Base-by-base conservation (phyloP, 2,113 vertebrate species). In the Pavo muticus region DNA sequence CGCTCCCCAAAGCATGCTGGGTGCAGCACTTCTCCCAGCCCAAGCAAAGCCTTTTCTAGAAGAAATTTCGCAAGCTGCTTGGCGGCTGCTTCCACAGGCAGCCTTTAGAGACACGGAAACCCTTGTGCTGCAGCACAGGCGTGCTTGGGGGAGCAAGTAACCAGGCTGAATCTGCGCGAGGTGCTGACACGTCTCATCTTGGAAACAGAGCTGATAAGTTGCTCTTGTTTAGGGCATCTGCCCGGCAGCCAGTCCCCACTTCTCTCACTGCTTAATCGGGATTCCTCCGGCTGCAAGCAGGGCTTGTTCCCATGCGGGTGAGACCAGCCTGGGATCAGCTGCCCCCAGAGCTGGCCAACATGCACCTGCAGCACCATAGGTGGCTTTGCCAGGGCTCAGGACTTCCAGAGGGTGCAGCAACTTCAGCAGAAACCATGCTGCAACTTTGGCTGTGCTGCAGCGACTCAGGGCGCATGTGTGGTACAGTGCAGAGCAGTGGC, bases 171-270 rank as follows among this genome's bases (percentile, higher is more conserved):
- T 83, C 52, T 68, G 32, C 27, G 19, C 0, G 16, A 90, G 85
- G 93, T 96, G 91, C 52, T 91, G 96, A 95, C 94, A 92, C 48
- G 50, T 88, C 90, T 94, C 10, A 2, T 86, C 91, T 91, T 95
- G 73, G 93, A 91, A 95, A 75, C 27, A 6, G 78, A 93, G 61
- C 88, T 78, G 93, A 95, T 95, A 97, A 95, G 83, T 75, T 86
- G 35, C 80, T 84, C 76, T 96, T 78, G 88, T 91, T 95, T 84
- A 75, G 90, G 94, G 85, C 88, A 95, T 91, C 96, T 94, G 91
- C 83, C 73, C 0, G 11, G 92, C 91, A 91, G 69, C 52, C 90
- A 96, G 88, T 93, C 70, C 72, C 93, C 88, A 87, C 92, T 97
- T 95, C 76, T 69, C 24, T 78, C 32, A 7, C 21, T 59, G 76